Conservation (phyloP, 1,140 invertebrate species). For the Apis mellifera region Amel_HAv3.1 CM009940.2:7846001-7846500, state of each 20-base stretch:
- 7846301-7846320: slow-evolving; percentile 8
- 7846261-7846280: slow-evolving; percentile 15
- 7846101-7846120: not conserved
- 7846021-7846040: too few species aligned
- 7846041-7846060: not conserved
- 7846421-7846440: slow-evolving; percentile 39
- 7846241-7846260: not conserved
- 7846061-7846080: not conserved
- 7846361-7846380: slow-evolving; percentile 33
- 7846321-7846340: not conserved
- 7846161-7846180: too few species aligned
- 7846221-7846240: not conserved
- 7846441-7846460: slow-evolving; percentile 24
- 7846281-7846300: not conserved
- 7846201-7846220: slow-evolving; percentile 6
- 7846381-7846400: not conserved
- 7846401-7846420: not conserved
- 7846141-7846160: not conserved
- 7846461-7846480: not conserved
- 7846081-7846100: not conserved
- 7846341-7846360: slow-evolving; percentile 39
- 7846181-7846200: not conserved
- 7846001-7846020: too few species aligned
- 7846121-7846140: too few species aligned
- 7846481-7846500: not conserved